phyloP scores from a whole-genome alignment of 2,888 invertebrate genomes.

The Platycheirus rosarum region DNA sequence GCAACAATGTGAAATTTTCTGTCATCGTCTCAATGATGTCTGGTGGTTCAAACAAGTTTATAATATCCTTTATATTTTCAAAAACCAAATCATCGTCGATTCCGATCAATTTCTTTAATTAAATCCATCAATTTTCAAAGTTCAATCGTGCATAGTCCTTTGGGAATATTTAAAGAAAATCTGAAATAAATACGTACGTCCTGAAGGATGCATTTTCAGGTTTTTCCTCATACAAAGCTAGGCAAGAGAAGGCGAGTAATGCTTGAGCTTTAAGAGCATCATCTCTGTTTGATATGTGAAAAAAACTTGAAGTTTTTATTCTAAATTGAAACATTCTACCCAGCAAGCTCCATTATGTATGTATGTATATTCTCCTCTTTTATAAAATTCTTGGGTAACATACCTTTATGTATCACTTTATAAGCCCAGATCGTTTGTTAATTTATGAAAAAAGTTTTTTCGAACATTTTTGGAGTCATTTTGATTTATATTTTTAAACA shows the following conservation, averaged over 20 bases:
- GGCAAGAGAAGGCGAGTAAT: neutral
- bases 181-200: constrained; percentile 44
- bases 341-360: no score
- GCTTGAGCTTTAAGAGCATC: neutral
- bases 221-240: constrained; percentile 7
- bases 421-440: no score
- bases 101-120: constrained; percentile 72
- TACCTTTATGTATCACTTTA: no score
- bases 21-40: constrained; percentile 26
- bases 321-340: no score
- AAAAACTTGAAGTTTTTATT: constrained; percentile 56
- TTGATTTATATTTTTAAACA: no score
- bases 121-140: constrained; percentile 68
- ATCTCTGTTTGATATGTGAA: constrained; percentile 12
- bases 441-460: no score
- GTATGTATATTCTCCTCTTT: no score
- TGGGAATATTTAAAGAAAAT: constrained; percentile 37
- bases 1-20: constrained; percentile 61
- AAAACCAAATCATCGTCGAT: constrained; percentile 41
- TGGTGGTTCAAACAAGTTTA: constrained; percentile 23
- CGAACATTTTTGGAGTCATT: no score
- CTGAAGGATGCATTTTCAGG: neutral
- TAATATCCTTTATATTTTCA: constrained; percentile 16
- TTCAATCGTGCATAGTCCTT: constrained; percentile 63
- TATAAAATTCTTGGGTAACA: no score